Base-by-base conservation (phyloP, 2,113 vertebrate genomes). In the Coturnix japonica region DNA sequence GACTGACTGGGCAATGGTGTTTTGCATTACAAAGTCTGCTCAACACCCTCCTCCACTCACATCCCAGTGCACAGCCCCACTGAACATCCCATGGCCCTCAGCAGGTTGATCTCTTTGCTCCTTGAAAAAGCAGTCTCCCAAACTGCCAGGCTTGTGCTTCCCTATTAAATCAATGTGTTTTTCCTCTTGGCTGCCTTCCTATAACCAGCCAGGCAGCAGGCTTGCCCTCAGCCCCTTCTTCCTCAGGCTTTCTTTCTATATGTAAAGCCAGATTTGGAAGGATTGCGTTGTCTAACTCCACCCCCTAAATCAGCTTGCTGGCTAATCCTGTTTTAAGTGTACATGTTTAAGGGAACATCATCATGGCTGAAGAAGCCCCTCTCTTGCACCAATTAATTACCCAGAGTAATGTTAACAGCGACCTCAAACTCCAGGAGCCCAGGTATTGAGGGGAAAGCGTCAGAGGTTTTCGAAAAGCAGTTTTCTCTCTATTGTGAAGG, bases 161-260 rank as follows among this genome's bases (percentile, higher is more conserved):
- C 10, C 20, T 28, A 13, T 53, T 1, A 53, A 16, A 4, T 4
- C 11, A 39, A 3, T 0, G 0, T 3, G 8, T 15, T 69, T 54
- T 57, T 17, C 23, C 28, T 72, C 15, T 30, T 25, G 41, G n/a
- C 8, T 56, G 44, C 23, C 19, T 21, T 72, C 13, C 0, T 30
- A 31, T 3, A 39, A 23, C 37, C 11, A 77, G 65, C 51, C 46
- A 67, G 74, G 44, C 31, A 83, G 41, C 41, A 85, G 61, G 5
- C 35, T 46, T 85, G 22, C 51, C 77, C 54, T 65, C 63, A 90
- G 31, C 64, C 30, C 8, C 35, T 53, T 61, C 46, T 54, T 76
- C 44, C 25, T 31, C 44, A 21, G 54, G 63, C 20, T 90, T 54
- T n/a, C 91, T 64, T 91, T 85, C 72, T 56, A 28, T 25, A 60